Evolutionary conservation across 2,113 vertebrate species (phyloP), one percentile per base, ranked within the genome.

Genomic region (Cavia aperea): DNA sequence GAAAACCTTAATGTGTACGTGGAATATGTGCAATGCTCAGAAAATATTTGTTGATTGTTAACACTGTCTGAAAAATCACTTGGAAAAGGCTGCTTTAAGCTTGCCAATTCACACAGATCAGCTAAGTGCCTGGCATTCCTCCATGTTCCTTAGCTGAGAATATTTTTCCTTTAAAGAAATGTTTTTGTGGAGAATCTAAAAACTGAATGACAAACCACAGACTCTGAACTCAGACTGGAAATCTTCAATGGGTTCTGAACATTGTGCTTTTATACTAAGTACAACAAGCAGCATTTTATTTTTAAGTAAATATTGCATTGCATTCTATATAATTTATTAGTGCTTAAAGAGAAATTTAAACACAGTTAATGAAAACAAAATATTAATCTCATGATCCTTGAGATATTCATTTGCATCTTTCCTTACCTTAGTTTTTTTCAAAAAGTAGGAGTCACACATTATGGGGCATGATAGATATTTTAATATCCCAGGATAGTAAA

Each of bases 1-100:
- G 92, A 90, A 91, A 92, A 75, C 43, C 73, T 91, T 85, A 43
- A 46, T 93, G 89, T 94, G 73, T 91, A 18, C 78, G 73, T 94
- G 94, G 92, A 93, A 66, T 88, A 18, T 84, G 82, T 94, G 91
- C 51, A 31, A 56, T 81, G 92, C 82, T 94, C 91, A 86, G 94
- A 94, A 96, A 96, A 95, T 91, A 94, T 94, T 96, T 95, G 66
- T 68, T 95, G 95, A 93, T 89, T 97, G 96, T 86, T 96, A 92
- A 95, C 62, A 21, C 86, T 66, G 68, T 95, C 62, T 93, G 91
- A 95, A 96, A 96, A 95, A 92, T 95, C 95, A 88, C 43, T 46
- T 97, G 58, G 94, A 91, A 91, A 60, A 79, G 73, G 39, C 12
- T 95, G 96, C 90, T 90, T 81, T n/a, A 70, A 96, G 96, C 21